Base-by-base conservation (phyloP, 2,888 invertebrate species). In the Lydus trimaculatus region DNA sequence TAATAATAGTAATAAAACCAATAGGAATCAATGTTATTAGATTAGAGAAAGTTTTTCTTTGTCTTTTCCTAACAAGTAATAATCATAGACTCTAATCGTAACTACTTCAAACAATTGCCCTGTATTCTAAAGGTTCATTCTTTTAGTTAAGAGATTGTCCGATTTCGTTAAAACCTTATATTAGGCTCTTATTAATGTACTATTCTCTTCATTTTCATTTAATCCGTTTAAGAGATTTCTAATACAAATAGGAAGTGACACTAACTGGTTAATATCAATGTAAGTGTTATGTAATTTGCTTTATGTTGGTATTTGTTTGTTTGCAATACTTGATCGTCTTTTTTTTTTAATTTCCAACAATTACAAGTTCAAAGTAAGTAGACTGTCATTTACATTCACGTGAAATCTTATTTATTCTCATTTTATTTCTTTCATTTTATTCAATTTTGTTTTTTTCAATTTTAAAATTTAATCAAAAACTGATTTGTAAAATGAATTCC, bases 41-140 rank as follows among this genome's bases (percentile, higher is more conserved):
- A 52, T 52, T 52, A 52, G 52, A 52, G 25, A 25, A 20, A 48
- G 20, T 48, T 48, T 48, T 20, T 43, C 20, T 25, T 52, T 52
- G 25, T 56, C 13, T 52, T 52, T 52, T 25, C 4, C 25, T 52
- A 52, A 63, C 36, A 31, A 62, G 67, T 67, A 65, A 65, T 65
- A 64, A 64, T 64, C 58, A 43, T 63, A 31, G n/a, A 56, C 52
- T 43, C 64, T 70, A 67, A 70, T 70, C 70, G 67, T 62, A 58
- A 43, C 65, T 65, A 67, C 66, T 68, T 56, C 63, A 68, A 71
- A 64, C 65, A 71, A 71, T 71, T 67, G 71, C 61, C 48, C 48
- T 33, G 58, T 39, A 60, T 71, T 65, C 67, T 52, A 52, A 25
- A 62, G 65, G 65, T 58, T 48, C 56, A 39, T 52, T 52, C 52